Conservation (phyloP, 2,797 vertebrate species). For the Gymnocypris eckloni region DNA sequence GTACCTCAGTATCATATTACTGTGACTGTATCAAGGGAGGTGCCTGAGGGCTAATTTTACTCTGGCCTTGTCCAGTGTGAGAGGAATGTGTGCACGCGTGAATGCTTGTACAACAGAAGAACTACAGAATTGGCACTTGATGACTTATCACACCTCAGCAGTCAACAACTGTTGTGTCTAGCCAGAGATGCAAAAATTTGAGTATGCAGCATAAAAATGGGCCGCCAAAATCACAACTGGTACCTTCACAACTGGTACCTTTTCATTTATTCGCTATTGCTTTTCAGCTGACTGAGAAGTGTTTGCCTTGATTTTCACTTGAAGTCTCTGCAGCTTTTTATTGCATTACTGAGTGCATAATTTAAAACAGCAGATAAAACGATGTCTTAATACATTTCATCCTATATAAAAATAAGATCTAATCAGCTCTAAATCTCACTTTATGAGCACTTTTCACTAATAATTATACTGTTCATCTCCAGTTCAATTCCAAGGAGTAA, state of each 20-base stretch:
- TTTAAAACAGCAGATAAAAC: not conserved
- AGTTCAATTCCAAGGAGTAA: not conserved
- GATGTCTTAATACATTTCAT: not conserved
- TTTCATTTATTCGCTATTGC: not conserved
- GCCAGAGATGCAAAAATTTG: not conserved
- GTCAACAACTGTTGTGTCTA: not conserved
- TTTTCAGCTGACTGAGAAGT: not conserved
- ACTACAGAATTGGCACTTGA: not conserved
- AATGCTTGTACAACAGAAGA: slow-evolving; percentile 2
- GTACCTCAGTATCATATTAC: slow-evolving; percentile 22
- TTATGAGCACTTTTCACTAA: not conserved
- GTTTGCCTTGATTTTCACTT: not conserved
- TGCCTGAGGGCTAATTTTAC: slow-evolving; percentile 22
- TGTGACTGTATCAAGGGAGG: slow-evolving; percentile 20
- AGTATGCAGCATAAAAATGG: not conserved
- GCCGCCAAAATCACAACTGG: not conserved
- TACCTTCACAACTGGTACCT: not conserved
- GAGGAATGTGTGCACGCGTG: not conserved
- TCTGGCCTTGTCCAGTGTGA: not conserved
- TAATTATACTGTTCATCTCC: not conserved
- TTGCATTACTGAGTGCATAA: not conserved
- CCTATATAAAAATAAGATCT: not conserved
- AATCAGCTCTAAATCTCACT: not conserved
- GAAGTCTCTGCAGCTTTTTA: not conserved
- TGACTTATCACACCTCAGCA: not conserved